Conservation (phyloP, 1,140 invertebrate species). For the Aphelenchoides avenae region DNA sequence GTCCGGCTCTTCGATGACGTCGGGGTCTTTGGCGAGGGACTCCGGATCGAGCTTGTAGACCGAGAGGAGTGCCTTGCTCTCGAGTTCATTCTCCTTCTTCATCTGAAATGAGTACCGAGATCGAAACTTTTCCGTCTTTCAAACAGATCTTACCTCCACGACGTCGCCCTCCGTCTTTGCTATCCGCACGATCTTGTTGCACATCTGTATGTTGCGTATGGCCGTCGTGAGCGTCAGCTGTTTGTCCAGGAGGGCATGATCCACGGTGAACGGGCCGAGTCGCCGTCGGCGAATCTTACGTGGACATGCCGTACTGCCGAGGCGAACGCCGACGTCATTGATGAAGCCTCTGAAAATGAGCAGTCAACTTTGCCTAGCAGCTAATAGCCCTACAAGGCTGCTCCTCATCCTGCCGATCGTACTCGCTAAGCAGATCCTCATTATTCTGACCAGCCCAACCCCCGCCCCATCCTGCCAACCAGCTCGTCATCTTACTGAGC, state of each 20-base stretch:
- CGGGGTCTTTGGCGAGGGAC: no score
- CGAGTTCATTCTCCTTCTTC: no score
- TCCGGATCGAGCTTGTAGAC: no score
- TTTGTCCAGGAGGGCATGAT: conserved; percentile 73
- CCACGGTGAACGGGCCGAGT: conserved; percentile 74
- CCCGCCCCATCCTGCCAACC: no score
- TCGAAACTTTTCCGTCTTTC: no score
- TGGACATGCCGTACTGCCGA: conserved; percentile 76
- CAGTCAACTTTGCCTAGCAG: background rate
- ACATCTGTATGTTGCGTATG: conserved; percentile 68
- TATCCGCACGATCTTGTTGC: conserved; percentile 31
- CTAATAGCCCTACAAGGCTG: no score
- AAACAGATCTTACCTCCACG: conserved; percentile 25
- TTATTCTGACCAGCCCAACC: background rate
- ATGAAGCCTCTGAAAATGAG: conserved; percentile 62
- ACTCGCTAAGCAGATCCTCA: no score
- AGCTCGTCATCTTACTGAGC: no score
- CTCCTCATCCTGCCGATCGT: no score
- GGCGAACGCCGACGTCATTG: conserved; percentile 73
- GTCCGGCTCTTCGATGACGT: no score
- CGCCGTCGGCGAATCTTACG: conserved; percentile 74
- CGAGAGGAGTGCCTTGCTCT: no score
- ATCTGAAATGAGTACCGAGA: no score
- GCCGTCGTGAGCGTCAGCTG: conserved; percentile 75
- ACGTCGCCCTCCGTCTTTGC: conserved; percentile 18